These are phyloP conservation scores for Cairina moschata DNA, from an alignment of 2,113 vertebrate genomes.

Conservation along the genomic window DNA sequence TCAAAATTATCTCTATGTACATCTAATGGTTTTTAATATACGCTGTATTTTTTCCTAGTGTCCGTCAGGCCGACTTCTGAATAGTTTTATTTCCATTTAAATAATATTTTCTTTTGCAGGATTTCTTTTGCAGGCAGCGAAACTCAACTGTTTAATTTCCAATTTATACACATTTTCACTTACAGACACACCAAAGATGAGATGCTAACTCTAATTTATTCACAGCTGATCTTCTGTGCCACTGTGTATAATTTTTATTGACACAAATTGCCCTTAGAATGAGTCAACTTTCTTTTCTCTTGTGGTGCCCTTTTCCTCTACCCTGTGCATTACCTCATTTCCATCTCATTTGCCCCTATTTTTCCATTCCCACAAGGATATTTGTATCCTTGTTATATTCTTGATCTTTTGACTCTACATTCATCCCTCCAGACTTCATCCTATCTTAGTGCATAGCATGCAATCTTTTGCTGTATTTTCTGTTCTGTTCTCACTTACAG, in stretches of 20 bases:
- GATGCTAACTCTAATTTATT: neutral
- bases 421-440: neutral
- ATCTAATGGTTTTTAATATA: neutral
- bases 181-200: constrained; percentile 53
- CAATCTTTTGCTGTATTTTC: neutral
- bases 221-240: neutral
- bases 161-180: constrained; percentile 30
- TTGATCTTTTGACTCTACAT: neutral
- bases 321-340: neutral
- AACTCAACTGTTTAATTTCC: neutral
- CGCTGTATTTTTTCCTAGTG: neutral
- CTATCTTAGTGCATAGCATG: neutral
- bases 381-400: neutral
- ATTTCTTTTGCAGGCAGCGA: neutral
- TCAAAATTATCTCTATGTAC: neutral
- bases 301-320: neutral
- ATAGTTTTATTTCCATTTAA: neutral
- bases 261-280: neutral
- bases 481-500: neutral
- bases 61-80: neutral
- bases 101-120: constrained; percentile 32
- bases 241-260: neutral
- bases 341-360: neutral
- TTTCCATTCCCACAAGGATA: neutral
- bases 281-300: neutral